Conservation (phyloP, 2,113 vertebrate genomes). For the Miniopterus natalensis region DNA sequence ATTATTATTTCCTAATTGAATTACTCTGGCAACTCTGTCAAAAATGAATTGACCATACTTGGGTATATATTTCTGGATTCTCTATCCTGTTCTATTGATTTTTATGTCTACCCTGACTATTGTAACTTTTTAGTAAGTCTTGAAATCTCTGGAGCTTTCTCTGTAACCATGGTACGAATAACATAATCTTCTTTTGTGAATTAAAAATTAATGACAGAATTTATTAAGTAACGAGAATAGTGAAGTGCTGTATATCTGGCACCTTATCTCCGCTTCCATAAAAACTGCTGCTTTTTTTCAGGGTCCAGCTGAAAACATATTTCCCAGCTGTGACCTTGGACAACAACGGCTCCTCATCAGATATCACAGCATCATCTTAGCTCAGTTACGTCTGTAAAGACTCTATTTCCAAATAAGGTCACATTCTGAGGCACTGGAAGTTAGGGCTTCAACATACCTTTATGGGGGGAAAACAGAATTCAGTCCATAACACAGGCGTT, state of each 20-base stretch:
- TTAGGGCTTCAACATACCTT: background rate
- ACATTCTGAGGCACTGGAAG: background rate
- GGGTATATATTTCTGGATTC: background rate
- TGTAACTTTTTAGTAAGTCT: background rate
- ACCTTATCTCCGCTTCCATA: background rate
- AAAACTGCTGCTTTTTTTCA: background rate
- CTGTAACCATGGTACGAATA: background rate
- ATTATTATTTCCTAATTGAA: background rate
- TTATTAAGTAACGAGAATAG: background rate
- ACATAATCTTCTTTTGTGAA: background rate
- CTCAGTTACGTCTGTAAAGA: background rate
- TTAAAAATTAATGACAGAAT: slow-evolving; percentile 34
- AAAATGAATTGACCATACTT: background rate
- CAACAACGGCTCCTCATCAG: background rate
- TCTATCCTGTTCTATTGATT: background rate
- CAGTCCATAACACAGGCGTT: background rate
- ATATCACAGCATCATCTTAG: background rate
- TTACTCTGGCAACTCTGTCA: background rate
- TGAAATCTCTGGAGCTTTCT: background rate
- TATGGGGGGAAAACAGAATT: background rate
- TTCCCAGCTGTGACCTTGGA: background rate
- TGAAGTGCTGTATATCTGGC: background rate
- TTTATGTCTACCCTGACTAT: background rate
- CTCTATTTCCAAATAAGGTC: background rate
- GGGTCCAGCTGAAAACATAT: background rate